phyloP scores from a whole-genome alignment of 2,888 invertebrate genomes.

The Orgyia antiqua region DNA sequence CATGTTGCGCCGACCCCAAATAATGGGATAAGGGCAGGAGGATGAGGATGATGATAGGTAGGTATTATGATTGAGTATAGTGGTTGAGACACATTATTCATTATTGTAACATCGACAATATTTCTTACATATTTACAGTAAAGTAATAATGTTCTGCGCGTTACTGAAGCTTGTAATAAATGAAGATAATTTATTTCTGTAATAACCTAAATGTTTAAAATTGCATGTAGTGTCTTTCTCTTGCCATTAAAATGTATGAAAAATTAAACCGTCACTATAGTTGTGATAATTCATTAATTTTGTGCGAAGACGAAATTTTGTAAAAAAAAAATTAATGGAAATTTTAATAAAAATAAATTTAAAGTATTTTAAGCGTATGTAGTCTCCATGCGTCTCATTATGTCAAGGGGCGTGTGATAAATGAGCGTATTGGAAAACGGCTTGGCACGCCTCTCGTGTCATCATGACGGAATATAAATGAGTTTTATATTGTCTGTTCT shows the following conservation, averaged over 20 bases:
- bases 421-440: constrained; percentile 72
- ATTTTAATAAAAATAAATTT: constrained; percentile 57
- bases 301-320: constrained; percentile 32
- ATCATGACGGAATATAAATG: constrained; percentile 72
- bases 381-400: constrained; percentile 69
- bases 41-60: no score
- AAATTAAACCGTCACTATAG: constrained; percentile 13
- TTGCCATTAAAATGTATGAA: constrained; percentile 13
- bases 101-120: no score
- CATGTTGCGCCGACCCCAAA: no score
- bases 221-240: no score
- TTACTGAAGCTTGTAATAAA: no score
- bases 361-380: constrained; percentile 55
- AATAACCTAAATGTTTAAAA: no score
- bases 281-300: constrained; percentile 27
- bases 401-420: constrained; percentile 68
- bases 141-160: no score
- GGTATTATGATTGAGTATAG: no score
- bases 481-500: constrained; percentile 72
- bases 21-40: no score
- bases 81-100: no score
- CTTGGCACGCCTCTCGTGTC: constrained; percentile 68
- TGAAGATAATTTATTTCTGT: no score
- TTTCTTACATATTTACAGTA: no score
- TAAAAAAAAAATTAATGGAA: constrained; percentile 38